Evolutionary conservation across 2,113 vertebrate species (phyloP).

Genomic region (mouse (Mus musculus)): GRCm39 chr1:105351001-105351500

Average conservation of each 20-base stretch:
- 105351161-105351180: background rate
- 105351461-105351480: background rate
- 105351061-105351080: background rate
- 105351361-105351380: background rate
- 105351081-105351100: background rate
- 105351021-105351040: background rate
- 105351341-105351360: background rate
- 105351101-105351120: background rate
- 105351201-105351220: accelerated
- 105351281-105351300: background rate
- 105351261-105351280: background rate
- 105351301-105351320: background rate
- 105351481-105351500: background rate
- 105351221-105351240: accelerated
- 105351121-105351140: background rate
- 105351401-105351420: background rate
- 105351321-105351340: background rate
- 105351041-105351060: background rate
- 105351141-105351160: background rate
- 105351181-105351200: background rate
- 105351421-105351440: background rate
- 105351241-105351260: background rate
- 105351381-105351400: background rate
- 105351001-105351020: background rate
- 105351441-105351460: background rate